Evolutionary conservation across 2,113 vertebrate genomes (phyloP).

Genomic region (Marmota monax): DNA sequence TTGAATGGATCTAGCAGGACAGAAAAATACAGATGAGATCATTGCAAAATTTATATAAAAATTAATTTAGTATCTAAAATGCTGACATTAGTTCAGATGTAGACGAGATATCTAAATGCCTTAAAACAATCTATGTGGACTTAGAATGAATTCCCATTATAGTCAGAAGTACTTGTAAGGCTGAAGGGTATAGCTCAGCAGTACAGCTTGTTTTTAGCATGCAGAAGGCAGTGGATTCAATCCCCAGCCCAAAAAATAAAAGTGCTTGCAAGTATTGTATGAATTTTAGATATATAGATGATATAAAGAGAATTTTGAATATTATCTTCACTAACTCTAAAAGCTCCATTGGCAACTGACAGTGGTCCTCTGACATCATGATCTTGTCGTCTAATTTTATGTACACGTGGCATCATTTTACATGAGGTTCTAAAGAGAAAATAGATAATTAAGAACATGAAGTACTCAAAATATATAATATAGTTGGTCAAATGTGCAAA

Average conservation of each 20-base stretch:
- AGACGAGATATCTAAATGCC: neutral
- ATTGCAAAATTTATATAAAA: slow-evolving; percentile 35
- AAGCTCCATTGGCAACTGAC: neutral
- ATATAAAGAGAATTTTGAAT: neutral
- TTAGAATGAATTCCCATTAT: neutral
- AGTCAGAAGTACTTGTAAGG: neutral
- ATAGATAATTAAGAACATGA: neutral
- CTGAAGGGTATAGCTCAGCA: neutral
- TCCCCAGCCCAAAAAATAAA: neutral
- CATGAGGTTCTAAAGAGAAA: neutral
- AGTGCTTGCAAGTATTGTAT: neutral
- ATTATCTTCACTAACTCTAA: slow-evolving; percentile 6
- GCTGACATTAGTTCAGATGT: neutral
- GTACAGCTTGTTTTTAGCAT: neutral
- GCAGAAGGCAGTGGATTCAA: neutral
- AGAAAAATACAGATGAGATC: neutral
- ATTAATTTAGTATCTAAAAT: slow-evolving; percentile 39
- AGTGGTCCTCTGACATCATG: neutral
- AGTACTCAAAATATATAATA: slow-evolving; percentile 26
- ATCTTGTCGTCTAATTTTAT: neutral
- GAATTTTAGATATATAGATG: neutral
- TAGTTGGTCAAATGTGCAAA: slow-evolving; percentile 7
- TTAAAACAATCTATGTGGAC: neutral
- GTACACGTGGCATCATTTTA: neutral
- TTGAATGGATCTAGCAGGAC: neutral